Evolutionary conservation across 2,888 invertebrate species (phyloP), one percentile per base, ranked within the genome.

Genomic region (Smittia sp.): DNA sequence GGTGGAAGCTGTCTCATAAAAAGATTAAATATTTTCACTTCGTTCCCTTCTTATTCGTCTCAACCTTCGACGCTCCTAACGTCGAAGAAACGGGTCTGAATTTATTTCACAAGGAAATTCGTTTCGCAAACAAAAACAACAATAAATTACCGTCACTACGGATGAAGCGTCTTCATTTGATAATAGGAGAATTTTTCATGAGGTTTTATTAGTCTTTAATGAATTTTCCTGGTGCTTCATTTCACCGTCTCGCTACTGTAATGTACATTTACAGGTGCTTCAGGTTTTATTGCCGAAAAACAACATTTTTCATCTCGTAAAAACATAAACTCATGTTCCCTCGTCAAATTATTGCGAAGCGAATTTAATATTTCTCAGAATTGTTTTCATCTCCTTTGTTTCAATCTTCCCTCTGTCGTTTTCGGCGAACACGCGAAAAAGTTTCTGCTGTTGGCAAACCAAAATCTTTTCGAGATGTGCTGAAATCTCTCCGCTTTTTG

Each of bases 1-100:
- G 62, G 54, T 39, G 25, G 58, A 20, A 62, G 22, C 58, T 24
- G 58, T 72, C 72, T 72, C 62, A 72, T 72, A 72, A 72, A 69
- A 72, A 72, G 72, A 72, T 72, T 72, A 72, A 72, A 72, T 62
- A 72, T 72, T 72, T 72, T 72, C 32, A 62, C 52, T 72, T 58
- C 22, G 58, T 22, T 58, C 58, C 46, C 15, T 46, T 39, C 39
- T 13, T n/a, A n/a, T n/a, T n/a, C 32, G 32, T 32, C 32, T 32
- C 32, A 6, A 6, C 46, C 46, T 13, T 15, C 13, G 11, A 46
- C 2, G 46, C 46, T n/a, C 9, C 46, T 9, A n/a, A 46, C 46
- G 46, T 11, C 46, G n/a, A 15, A 2, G 15, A 46, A 11, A 58
- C 58, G 58, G 22, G 58, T 58, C 2, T 18, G n/a, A 58, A 58